phyloP scores from a whole-genome alignment of 30 jellyfish, hydroid and myxozoan species.

The Aurelia sp. region DNA sequence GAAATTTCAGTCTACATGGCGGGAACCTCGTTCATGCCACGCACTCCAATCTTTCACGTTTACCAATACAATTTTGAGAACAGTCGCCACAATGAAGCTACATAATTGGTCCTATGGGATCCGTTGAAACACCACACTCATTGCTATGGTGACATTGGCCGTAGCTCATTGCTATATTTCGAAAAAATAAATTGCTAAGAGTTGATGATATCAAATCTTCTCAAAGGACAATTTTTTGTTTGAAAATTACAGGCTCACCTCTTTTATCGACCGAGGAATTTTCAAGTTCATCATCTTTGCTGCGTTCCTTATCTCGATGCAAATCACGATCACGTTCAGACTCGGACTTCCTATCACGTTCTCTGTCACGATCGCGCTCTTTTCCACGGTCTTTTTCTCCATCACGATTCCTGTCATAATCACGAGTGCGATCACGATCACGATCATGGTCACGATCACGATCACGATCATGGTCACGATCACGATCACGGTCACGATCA shows the following conservation, averaged over 20 bases:
- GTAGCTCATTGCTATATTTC: too few relatives aligned
- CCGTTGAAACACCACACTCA: too few relatives aligned
- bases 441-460: constrained; percentile 7
- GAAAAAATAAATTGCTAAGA: too few relatives aligned
- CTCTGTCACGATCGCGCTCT: constrained; percentile 27
- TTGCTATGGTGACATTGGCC: too few relatives aligned
- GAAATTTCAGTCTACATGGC: too few relatives aligned
- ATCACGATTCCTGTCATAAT: constrained; percentile 33
- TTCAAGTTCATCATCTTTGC: constrained; percentile 19
- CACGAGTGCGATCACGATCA: background rate
- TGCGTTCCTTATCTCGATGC: constrained; percentile 44
- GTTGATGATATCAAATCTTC: too few relatives aligned
- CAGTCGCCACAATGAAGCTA: too few relatives aligned
- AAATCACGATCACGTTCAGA: constrained; percentile 29
- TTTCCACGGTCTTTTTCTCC: constrained; percentile 38
- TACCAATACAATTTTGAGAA: too few relatives aligned
- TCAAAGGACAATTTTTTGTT: too few relatives aligned
- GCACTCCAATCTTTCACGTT: too few relatives aligned
- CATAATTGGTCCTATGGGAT: background rate
- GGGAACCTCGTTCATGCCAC: too few relatives aligned
- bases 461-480: constrained; percentile 13
- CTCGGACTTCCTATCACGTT: constrained; percentile 15
- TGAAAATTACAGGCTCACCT: background rate
- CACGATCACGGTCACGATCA: constrained; percentile 19
- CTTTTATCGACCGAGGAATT: background rate